phyloP scores from a whole-genome alignment of 2,797 vertebrate genomes.

The Phoebastria nigripes region DNA sequence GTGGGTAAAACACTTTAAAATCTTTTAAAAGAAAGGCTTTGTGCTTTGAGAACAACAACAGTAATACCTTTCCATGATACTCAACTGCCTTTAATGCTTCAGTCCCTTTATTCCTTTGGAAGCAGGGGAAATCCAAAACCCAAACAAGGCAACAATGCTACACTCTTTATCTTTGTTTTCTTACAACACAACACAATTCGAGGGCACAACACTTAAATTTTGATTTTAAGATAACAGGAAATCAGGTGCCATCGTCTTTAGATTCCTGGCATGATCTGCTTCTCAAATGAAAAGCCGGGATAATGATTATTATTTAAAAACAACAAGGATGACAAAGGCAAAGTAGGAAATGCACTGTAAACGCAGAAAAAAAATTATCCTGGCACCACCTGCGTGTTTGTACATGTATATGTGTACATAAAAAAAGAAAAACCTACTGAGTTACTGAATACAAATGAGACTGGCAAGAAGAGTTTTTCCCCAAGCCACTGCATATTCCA shows the following conservation, averaged over 20 bases:
- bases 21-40: background rate
- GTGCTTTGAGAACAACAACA: background rate
- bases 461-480: background rate
- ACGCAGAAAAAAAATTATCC: background rate
- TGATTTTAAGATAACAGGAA: background rate
- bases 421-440: background rate
- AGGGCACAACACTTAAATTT: background rate
- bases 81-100: background rate
- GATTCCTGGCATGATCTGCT: background rate
- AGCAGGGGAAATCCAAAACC: background rate
- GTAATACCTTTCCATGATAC: background rate
- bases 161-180: background rate
- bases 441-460: slow-evolving; percentile 28
- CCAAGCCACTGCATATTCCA: background rate
- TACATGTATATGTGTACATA: background rate
- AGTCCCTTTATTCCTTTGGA: background rate
- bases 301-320: background rate
- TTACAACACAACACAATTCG: background rate
- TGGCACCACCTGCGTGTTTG: background rate
- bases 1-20: background rate
- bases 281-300: background rate
- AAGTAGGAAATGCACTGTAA: background rate
- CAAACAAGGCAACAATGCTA: background rate
- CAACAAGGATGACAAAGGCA: background rate
- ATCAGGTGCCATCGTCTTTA: background rate